Evolutionary conservation across 1,140 invertebrate species (phyloP), one percentile per base, ranked within the genome.

Genomic region (Caenorhabditis briggsae): DNA sequence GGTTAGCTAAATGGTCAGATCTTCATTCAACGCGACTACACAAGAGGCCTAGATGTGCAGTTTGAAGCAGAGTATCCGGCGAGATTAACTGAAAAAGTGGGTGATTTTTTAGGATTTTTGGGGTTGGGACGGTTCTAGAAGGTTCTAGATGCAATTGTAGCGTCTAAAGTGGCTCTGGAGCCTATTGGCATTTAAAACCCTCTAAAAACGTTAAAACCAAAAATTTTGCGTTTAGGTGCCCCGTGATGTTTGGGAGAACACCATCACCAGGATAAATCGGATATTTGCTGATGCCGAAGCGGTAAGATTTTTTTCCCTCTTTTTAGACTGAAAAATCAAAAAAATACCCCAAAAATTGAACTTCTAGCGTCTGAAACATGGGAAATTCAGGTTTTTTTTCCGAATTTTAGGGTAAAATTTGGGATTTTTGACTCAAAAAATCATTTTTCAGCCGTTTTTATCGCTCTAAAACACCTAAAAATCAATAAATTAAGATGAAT

Each of bases 231-330:
- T 78, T 50, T 33, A 78, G 70, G 46, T 78, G 46, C 18, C 46
- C 9, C 70, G 70, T n/a, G 70, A 50, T 18, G n/a, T 23, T 6
- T 86, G 85, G 85, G 74, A 86, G 56, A 48, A 25, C 50, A 86
- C 85, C 33, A 82, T 86, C 20, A n/a, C 11, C 48, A 25, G 25
- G 11, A 82, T 86, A 48, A 86, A 86, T 41, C 12, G 20, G 78
- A 82, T 82, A 82, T 86, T 86, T 20, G 20, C 74, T 2, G 82
- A 82, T 8, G 85, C 85, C 16, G 85, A 86, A 64, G 82, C 74
- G 78, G 85, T 86, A 86, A 12, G n/a, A n/a, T n/a, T n/a, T 7
- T 33, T 33, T 33, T 33, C 33, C 1, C 33, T 33, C n/a, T 33
- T 33, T 33, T 33, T 33, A 33, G 33, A 3, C 33, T 9, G 11